Evolutionary conservation across 1,140 invertebrate species (phyloP), one percentile per base, ranked within the genome.

Genomic region (Oedothorax gibbosus): DNA sequence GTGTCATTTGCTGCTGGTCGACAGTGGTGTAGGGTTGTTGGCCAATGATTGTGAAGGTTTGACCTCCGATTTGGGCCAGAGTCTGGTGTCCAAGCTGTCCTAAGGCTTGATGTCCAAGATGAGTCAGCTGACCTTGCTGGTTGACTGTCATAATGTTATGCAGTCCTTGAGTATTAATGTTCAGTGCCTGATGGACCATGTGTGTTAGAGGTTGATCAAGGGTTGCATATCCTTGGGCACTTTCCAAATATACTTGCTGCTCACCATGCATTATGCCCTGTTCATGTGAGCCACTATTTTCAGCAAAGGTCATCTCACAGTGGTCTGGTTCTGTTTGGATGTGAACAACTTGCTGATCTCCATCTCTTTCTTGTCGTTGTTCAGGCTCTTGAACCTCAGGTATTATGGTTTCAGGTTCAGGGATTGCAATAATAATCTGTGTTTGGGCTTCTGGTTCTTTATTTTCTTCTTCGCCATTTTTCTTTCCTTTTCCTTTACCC

Each of bases 1-100:
- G 73, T 11, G 72, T 64, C 11, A 85, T 14, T 18, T 65, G 73
- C 64, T 85, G 83, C 21, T 77, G 83, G 21, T 84, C 81, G 56
- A 77, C 56, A 9, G 83, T 69, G 71, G 73, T 85, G 71, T 85
- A 85, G 53, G 83, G 83, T 56, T 85, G 83, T 12, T 85, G 83
- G 62, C 83, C 83, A 71, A 85, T 85, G 14, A 85, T 85, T n/a
- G 83, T 68, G 49, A 77, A 85, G 20, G 83, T 77, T 49, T 85
- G 83, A 51, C 78, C 64, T 21, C 83, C 83, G 18, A 85, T 85
- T 15, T 85, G 83, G 10, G 83, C 83, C n/a, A 85, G 35, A 20
- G 82, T 77, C 49, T 85, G 82, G 50, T 85, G 82, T 49, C 82
- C 82, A 60, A 85, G 50, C 51, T 77, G 83, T 10, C 53, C 53